Percentiles rank a stretch among this genome's conserved stretches.
These are phyloP conservation scores for Eupeodes latifasciatus DNA, from an alignment of 2,888 invertebrate genomes.

Conservation along the genomic window DNA sequence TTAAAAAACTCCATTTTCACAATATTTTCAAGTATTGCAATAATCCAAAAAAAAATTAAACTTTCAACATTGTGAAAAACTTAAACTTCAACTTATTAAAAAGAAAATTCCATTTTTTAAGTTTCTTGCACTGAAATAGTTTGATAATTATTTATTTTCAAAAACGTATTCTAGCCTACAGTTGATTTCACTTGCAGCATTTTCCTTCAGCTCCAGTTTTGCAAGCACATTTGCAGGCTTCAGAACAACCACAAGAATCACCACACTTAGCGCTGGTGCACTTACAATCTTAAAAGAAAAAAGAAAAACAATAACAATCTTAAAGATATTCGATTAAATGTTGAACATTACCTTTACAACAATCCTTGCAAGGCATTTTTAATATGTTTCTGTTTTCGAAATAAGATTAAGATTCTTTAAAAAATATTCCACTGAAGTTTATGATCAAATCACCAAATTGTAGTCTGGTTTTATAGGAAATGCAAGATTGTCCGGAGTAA, in stretches of 20 bases:
- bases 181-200: slow-evolving; percentile 50
- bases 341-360: slow-evolving; percentile 54
- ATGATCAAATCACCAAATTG: background rate
- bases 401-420: background rate
- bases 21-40: too few relatives aligned
- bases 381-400: background rate
- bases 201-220: slow-evolving; percentile 46
- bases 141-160: background rate
- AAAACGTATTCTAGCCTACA: background rate
- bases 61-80: too few relatives aligned
- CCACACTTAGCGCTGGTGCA: slow-evolving; percentile 60
- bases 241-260: slow-evolving; percentile 51
- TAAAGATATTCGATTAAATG: background rate
- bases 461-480: slow-evolving; percentile 39
- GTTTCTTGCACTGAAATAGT: background rate
- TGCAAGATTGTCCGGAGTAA: background rate
- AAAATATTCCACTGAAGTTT: background rate
- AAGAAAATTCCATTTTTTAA: background rate
- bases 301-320: background rate
- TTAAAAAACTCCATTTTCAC: too few relatives aligned
- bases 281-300: slow-evolving; percentile 54
- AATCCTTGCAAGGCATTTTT: slow-evolving; percentile 67
- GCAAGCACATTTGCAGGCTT: slow-evolving; percentile 63
- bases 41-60: too few relatives aligned
- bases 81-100: too few relatives aligned